These are phyloP conservation scores for Oncorhynchus masou DNA, from an alignment of 2,113 vertebrate species.

Conservation along the genomic window DNA sequence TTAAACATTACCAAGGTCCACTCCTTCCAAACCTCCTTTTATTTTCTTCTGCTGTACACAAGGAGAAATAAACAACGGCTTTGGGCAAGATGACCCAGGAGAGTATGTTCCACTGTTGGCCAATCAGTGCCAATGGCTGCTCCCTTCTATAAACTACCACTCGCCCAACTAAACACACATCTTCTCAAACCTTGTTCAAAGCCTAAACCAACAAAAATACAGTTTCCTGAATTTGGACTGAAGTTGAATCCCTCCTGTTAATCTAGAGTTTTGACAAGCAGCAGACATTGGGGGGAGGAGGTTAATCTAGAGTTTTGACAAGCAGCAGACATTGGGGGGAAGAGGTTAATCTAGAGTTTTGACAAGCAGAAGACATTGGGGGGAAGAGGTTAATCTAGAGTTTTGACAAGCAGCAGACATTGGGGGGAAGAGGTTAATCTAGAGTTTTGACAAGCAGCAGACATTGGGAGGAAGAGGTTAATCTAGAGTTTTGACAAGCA, in stretches of 20 bases:
- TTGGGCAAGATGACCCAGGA: no score
- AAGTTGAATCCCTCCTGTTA: constrained; percentile 55
- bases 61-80: no score
- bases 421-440: constrained; percentile 26
- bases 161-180: no score
- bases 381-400: constrained; percentile 28
- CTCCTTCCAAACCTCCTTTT: no score
- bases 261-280: constrained; percentile 39
- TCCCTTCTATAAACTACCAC: no score
- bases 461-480: neutral
- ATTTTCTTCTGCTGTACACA: no score
- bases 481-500: no score
- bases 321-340: constrained; percentile 11
- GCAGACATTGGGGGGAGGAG: neutral
- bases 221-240: constrained; percentile 26
- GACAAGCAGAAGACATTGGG: constrained; percentile 24
- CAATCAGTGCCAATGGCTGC: no score
- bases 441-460: constrained; percentile 36
- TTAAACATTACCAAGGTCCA: no score
- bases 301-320: constrained; percentile 44
- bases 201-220: constrained; percentile 13
- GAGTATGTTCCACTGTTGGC: no score
- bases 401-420: constrained; percentile 34
- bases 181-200: constrained; percentile 19
- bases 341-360: constrained; percentile 38